phyloP scores from a whole-genome alignment of 2,888 invertebrate species.

The Catocala nupta region DNA sequence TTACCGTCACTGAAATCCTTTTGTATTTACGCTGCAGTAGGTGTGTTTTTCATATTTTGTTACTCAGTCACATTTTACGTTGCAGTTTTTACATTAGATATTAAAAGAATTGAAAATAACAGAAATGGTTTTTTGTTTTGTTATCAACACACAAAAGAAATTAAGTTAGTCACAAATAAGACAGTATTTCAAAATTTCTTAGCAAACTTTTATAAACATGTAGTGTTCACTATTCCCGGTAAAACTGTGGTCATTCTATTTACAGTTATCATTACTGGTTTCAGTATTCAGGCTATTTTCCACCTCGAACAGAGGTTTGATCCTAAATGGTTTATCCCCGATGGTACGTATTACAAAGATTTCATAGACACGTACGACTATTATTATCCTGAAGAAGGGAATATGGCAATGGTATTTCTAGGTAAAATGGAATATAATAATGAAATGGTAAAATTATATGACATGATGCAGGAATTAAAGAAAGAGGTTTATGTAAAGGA shows the following conservation, averaged over 20 bases:
- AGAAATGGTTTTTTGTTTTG: slow-evolving; percentile 91
- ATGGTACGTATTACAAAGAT: slow-evolving; percentile 89
- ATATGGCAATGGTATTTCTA: slow-evolving; percentile 89
- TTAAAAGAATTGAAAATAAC: slow-evolving; percentile 88
- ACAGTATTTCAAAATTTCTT: slow-evolving; percentile 88
- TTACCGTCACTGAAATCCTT: slow-evolving; percentile 94
- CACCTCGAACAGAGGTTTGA: slow-evolving; percentile 93
- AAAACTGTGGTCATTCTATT: slow-evolving; percentile 89
- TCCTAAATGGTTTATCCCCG: slow-evolving; percentile 93
- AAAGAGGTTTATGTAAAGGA: slow-evolving; percentile 85
- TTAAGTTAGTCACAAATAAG: slow-evolving; percentile 84
- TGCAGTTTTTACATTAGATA: slow-evolving; percentile 92
- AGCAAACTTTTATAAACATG: slow-evolving; percentile 87
- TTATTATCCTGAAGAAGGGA: slow-evolving; percentile 90
- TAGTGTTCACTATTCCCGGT: slow-evolving; percentile 89
- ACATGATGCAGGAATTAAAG: slow-evolving; percentile 84
- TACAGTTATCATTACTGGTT: slow-evolving; percentile 87
- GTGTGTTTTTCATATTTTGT: slow-evolving; percentile 92
- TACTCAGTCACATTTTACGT: slow-evolving; percentile 94
- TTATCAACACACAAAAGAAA: slow-evolving; percentile 87
- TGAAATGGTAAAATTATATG: slow-evolving; percentile 87
- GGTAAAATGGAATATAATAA: slow-evolving; percentile 89
- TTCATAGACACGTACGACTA: slow-evolving; percentile 86
- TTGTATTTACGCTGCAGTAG: slow-evolving; percentile 93
- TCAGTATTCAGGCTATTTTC: slow-evolving; percentile 88